Conservation (phyloP, 2,888 invertebrate genomes). For the Leucozona laternaria region DNA sequence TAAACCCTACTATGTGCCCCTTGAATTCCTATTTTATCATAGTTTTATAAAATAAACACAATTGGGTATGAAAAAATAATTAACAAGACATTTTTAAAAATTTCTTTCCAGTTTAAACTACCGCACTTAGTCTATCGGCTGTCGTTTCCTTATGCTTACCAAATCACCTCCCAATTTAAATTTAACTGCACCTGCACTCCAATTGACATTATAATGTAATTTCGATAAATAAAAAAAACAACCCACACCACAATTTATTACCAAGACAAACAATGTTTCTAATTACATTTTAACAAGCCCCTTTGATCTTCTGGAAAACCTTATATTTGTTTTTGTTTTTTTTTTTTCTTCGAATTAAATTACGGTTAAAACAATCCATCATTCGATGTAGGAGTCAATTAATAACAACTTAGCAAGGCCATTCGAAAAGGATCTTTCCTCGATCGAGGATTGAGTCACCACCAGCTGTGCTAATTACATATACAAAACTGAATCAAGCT, state of each 20-base stretch:
- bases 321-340: slow-evolving; percentile 24
- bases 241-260: slow-evolving; percentile 51
- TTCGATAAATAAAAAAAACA: background rate
- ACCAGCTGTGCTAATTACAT: slow-evolving; percentile 68
- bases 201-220: slow-evolving; percentile 30
- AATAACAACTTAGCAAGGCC: slow-evolving; percentile 65
- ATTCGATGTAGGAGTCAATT: slow-evolving; percentile 71
- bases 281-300: slow-evolving; percentile 66
- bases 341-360: slow-evolving; percentile 16
- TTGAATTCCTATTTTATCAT: background rate
- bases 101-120: background rate
- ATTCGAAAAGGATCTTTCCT: slow-evolving; percentile 45
- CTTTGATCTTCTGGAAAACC: slow-evolving; percentile 6
- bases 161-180: slow-evolving; percentile 3
- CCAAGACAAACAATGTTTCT: slow-evolving; percentile 64
- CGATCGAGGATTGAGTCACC: slow-evolving; percentile 12
- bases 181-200: slow-evolving; percentile 19
- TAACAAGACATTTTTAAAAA: background rate
- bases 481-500: slow-evolving; percentile 24
- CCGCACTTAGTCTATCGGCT: background rate
- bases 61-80: background rate
- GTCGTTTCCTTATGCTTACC: slow-evolving; percentile 1
- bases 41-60: background rate
- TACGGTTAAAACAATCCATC: slow-evolving; percentile 53
- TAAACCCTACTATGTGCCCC: background rate